These are phyloP conservation scores for Anneissia japonica DNA, from an alignment of 35 echinoderm and acorn worm species.

Conservation along the genomic window DNA sequence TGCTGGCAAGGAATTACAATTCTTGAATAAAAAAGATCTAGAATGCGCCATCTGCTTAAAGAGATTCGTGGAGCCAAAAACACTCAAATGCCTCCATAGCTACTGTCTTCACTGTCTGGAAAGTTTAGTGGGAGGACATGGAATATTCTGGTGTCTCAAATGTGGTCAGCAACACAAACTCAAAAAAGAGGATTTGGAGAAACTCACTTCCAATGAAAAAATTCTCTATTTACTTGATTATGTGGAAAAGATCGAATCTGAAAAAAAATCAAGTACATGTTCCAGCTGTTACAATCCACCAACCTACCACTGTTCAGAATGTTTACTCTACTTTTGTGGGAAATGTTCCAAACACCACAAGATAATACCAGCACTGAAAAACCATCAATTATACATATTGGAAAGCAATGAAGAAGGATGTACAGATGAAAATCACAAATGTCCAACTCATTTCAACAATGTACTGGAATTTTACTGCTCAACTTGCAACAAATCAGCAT, in stretches of 20 bases:
- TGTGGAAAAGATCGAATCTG: background rate
- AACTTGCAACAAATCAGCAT: background rate
- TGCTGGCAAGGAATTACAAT: background rate
- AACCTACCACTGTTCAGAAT: background rate
- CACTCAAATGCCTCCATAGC: constrained; percentile 1
- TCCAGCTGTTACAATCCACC: background rate
- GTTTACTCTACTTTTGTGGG: background rate
- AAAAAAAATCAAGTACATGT: background rate
- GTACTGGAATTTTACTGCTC: background rate
- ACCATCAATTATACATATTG: background rate
- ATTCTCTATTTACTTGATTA: background rate
- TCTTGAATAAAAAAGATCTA: background rate
- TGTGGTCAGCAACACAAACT: background rate
- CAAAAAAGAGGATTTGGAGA: background rate
- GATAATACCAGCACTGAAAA: background rate
- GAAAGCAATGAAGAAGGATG: background rate
- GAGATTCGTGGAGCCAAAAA: background rate
- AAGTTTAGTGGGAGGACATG: background rate
- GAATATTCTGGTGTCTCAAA: background rate
- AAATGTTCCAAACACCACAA: background rate
- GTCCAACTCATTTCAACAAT: background rate
- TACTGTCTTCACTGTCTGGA: constrained; percentile 7
- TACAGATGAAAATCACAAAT: background rate
- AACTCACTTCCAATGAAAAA: background rate
- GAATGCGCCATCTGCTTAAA: constrained; percentile 20